phyloP scores from a whole-genome alignment of 2,888 invertebrate genomes.

The Cosmopolites sordidus region DNA sequence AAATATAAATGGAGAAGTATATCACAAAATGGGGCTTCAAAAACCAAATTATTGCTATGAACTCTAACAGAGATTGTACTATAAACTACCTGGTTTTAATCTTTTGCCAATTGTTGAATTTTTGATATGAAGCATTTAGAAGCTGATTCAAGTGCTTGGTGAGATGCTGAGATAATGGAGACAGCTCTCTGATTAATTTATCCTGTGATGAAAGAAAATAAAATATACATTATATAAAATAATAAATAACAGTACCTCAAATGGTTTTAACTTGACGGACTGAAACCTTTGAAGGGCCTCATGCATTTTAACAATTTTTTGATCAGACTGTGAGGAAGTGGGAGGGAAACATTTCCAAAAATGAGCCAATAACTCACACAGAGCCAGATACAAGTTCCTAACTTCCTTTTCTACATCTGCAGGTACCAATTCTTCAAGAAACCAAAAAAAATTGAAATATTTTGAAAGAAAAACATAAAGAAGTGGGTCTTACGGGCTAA shows the following conservation, averaged over 20 bases:
- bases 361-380: slow-evolving; percentile 85
- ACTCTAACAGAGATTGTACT: not conserved
- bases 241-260: slow-evolving; percentile 56
- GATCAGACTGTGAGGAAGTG: slow-evolving; percentile 68
- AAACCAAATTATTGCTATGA: not conserved
- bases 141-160: slow-evolving; percentile 85
- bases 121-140: slow-evolving; percentile 78
- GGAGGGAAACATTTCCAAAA: slow-evolving; percentile 94
- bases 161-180: slow-evolving; percentile 73
- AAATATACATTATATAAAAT: not conserved
- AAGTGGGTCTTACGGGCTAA: slow-evolving; percentile 63
- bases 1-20: not conserved
- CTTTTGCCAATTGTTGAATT: slow-evolving; percentile 80
- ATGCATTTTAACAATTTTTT: slow-evolving; percentile 81
- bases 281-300: slow-evolving; percentile 86
- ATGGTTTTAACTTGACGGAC: slow-evolving; percentile 77
- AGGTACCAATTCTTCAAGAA: slow-evolving; percentile 72
- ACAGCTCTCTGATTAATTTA: slow-evolving; percentile 74
- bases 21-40: not conserved
- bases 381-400: slow-evolving; percentile 76
- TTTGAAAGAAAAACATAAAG: not conserved
- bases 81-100: slow-evolving; percentile 43
- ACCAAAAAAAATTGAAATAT: too few species aligned
- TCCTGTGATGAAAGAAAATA: slow-evolving; percentile 55
- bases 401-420: slow-evolving; percentile 79